A percentile compares a stretch with the other conserved stretches of the same genome.
Conservation (phyloP, 2,113 vertebrate species). For the Illadopsis cleaveri region DNA sequence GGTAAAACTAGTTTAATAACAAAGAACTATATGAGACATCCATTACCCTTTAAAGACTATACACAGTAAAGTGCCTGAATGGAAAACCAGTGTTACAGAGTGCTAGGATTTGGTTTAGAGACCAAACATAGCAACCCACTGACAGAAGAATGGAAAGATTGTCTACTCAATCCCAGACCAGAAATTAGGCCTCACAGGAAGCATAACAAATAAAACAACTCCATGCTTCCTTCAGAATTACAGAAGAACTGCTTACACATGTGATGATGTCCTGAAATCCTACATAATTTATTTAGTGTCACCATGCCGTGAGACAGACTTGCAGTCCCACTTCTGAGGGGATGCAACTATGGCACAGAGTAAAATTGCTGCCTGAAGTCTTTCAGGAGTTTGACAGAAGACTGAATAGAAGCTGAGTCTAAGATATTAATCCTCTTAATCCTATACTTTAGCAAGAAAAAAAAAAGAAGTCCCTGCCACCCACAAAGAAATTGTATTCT, state of each 20-base stretch:
- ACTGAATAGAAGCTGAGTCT: neutral
- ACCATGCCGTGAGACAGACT: rapidly evolving
- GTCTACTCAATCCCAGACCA: neutral
- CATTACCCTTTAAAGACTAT: neutral
- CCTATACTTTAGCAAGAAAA: neutral
- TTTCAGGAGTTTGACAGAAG: neutral
- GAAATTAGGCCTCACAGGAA: neutral
- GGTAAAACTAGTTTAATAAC: neutral
- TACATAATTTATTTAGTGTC: neutral
- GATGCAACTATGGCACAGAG: neutral
- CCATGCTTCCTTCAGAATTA: neutral
- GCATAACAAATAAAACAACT: neutral
- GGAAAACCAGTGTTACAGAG: neutral
- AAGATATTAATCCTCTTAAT: neutral
- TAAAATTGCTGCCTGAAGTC: neutral
- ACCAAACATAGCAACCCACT: neutral
- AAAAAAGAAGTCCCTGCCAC: neutral
- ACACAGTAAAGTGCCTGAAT: neutral
- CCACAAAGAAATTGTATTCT: neutral
- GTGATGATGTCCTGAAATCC: neutral
- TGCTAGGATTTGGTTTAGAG: neutral
- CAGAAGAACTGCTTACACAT: neutral
- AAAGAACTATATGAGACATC: neutral
- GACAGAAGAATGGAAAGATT: neutral
- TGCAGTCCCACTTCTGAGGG: neutral